Percentiles rank a stretch among this genome's conserved stretches.
Conservation (phyloP, 2,888 invertebrate species). For the Sericinus montela region DNA sequence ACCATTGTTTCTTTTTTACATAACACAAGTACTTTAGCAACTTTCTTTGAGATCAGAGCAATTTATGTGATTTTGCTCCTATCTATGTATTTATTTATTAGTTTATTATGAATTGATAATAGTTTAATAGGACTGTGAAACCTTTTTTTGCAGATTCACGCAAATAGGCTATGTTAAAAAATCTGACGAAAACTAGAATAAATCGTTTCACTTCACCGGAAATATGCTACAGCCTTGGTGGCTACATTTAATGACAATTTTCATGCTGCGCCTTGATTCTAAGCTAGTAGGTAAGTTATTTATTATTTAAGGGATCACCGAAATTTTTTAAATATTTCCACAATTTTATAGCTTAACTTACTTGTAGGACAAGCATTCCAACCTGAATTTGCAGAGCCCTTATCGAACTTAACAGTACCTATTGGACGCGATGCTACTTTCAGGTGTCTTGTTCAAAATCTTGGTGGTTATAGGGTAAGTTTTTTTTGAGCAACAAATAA, state of each 20-base stretch:
- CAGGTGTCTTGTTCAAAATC: slow-evolving; percentile 90
- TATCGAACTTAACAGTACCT: slow-evolving; percentile 90
- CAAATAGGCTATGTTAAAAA: slow-evolving; percentile 30
- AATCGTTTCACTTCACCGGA: slow-evolving; percentile 26
- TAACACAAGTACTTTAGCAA: too few species aligned
- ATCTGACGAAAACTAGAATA: slow-evolving; percentile 23
- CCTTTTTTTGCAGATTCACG: slow-evolving; percentile 40
- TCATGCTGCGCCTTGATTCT: slow-evolving; percentile 65
- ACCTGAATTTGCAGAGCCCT: slow-evolving; percentile 91
- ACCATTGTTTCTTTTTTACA: too few species aligned
- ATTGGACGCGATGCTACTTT: slow-evolving; percentile 93
- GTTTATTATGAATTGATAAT: background rate
- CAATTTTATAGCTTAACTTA: background rate
- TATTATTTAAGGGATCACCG: background rate
- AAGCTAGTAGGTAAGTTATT: slow-evolving; percentile 57
- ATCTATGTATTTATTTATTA: too few species aligned
- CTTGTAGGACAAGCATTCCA: slow-evolving; percentile 84
- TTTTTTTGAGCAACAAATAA: background rate
- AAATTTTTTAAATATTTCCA: background rate
- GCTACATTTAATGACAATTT: slow-evolving; percentile 58
- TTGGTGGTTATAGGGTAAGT: slow-evolving; percentile 93
- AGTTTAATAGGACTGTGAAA: too few species aligned
- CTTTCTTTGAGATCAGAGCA: too few species aligned
- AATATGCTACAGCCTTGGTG: slow-evolving; percentile 67
- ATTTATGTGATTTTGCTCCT: too few species aligned